Percentiles rank a stretch among this genome's conserved stretches.
Conservation (phyloP, 2,888 invertebrate species). For the Ochropleura plecta region DNA sequence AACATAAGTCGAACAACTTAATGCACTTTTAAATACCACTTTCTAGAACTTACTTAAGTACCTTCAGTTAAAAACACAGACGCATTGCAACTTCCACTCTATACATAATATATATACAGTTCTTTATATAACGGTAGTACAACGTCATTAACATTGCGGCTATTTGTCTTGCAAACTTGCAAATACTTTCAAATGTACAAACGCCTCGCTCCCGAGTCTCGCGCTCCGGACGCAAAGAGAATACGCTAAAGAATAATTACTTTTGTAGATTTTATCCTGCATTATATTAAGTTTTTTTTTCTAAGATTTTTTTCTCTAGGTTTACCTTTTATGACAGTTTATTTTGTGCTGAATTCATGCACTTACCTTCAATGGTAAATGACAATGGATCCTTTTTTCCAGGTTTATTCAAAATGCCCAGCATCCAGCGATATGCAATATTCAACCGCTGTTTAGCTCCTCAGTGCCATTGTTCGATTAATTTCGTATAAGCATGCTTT, state of each 20-base stretch:
- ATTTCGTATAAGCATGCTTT: too few species aligned
- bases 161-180: slow-evolving; percentile 51
- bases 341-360: neutral
- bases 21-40: slow-evolving; percentile 6
- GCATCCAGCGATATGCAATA: too few species aligned
- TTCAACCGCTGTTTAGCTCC: too few species aligned
- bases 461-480: too few species aligned
- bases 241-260: slow-evolving; percentile 35
- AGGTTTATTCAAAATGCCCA: neutral
- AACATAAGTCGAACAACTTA: too few species aligned
- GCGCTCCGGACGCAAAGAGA: slow-evolving; percentile 9
- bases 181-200: slow-evolving; percentile 49
- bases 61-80: neutral
- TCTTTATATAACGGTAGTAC: slow-evolving; percentile 4
- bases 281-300: neutral
- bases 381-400: neutral
- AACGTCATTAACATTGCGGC: slow-evolving; percentile 49
- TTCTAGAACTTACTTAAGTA: too few species aligned
- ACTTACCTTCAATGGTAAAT: neutral
- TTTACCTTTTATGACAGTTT: neutral
- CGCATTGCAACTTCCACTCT: neutral
- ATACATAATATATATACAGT: neutral
- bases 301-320: too few species aligned
- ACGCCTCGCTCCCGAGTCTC: slow-evolving; percentile 5
- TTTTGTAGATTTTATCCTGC: neutral